Percentiles rank a stretch among this genome's conserved stretches.
phyloP scores from a whole-genome alignment of 2,113 vertebrate genomes.

The Campylorhamphus procurvoides region DNA sequence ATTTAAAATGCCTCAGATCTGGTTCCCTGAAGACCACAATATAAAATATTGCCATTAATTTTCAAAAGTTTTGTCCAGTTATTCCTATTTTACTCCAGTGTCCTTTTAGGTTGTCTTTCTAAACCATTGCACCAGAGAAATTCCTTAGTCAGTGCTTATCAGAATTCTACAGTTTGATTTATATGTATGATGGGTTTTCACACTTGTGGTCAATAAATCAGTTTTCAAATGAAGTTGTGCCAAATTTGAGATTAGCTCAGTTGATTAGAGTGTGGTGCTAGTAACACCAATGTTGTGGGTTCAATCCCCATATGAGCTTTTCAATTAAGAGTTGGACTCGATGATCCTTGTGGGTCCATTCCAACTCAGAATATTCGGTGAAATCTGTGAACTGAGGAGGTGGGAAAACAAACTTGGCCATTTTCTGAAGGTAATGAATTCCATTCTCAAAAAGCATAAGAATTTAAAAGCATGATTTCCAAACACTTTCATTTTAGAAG shows the following conservation, averaged over 20 bases:
- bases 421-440: not conserved
- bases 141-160: not conserved
- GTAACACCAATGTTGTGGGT: not conserved
- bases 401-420: not conserved
- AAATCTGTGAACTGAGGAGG: not conserved
- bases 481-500: slow-evolving; percentile 10
- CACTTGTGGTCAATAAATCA: not conserved
- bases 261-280: not conserved
- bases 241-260: not conserved
- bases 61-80: not conserved
- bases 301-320: not conserved
- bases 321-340: not conserved
- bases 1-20: not conserved
- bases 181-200: not conserved
- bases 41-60: not conserved
- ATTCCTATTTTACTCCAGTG: not conserved
- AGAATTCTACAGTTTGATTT: not conserved
- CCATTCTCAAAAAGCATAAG: not conserved
- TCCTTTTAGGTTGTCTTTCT: not conserved
- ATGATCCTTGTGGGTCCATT: not conserved
- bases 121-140: not conserved
- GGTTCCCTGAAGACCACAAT: not conserved
- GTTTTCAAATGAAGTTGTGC: not conserved
- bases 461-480: not conserved
- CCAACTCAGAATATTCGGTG: not conserved